Evolutionary conservation across 2,888 invertebrate species (phyloP), one percentile per base, ranked within the genome.

Genomic region (Invenusta paracnida): DNA sequence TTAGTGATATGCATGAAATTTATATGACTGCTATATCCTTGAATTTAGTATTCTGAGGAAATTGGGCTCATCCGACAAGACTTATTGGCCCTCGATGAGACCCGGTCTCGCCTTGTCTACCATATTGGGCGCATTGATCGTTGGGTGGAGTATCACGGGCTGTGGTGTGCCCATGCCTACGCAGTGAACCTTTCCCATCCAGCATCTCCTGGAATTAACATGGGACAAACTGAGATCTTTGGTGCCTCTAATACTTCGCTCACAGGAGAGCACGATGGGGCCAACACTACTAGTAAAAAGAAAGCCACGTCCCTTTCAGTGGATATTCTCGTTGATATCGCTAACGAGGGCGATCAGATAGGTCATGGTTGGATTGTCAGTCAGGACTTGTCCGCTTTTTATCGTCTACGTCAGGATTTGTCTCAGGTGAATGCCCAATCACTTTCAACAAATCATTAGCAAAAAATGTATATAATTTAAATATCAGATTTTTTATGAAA

Each of bases 291-390:
- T 13, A 23, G 27, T 5, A 73, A 73, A 23, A 5, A 23, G 73
- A 73, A 73, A 23, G 23, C 23, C 23, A 23, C 11, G 2, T 73
- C 73, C 73, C 27, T 73, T 2, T 13, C 11, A 13, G 73, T 73
- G 17, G 73, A 73, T 2, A 73, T 73, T 25, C 73, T 73, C 11
- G 73, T 73, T 5, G 73, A 73, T 23, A 5, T 73, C 2, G 17
- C 73, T 23, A 25, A 73, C 73, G 5, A 5, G 17, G 23, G 2
- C 11, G 73, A 73, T 73, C 73, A 25, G 27, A 73, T 73, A 13
- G 73, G 73, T 13, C 73, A 73, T 25, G 73, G 73, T 23, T 73
- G 73, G 73, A 73, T 73, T 23, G 73, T 73, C 11, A 73, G 73
- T 23, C 73, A 73, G 27, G 73, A 73, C 23, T 23, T 73, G 2